Conservation (phyloP, 2,797 vertebrate genomes). For the Sciaenops ocellatus region DNA sequence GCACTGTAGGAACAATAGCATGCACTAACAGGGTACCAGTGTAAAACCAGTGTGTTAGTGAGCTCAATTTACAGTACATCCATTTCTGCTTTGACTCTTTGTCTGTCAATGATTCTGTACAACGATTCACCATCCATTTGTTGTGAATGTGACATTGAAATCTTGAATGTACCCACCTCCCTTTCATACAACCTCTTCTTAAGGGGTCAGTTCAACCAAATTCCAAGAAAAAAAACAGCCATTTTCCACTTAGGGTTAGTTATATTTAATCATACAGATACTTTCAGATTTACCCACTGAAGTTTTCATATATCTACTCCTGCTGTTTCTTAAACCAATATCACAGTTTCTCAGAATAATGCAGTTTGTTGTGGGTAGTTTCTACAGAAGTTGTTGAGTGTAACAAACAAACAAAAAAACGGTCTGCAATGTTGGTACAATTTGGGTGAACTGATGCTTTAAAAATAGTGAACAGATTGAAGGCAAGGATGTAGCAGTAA, state of each 20-base stretch:
- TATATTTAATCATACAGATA: background rate
- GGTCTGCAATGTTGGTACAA: too few species aligned
- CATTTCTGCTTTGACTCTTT: background rate
- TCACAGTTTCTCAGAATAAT: background rate
- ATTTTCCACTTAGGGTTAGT: background rate
- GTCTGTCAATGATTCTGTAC: background rate
- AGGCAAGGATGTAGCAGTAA: too few species aligned
- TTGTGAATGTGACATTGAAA: background rate
- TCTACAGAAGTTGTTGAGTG: background rate
- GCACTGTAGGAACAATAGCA: background rate
- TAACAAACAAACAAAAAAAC: too few species aligned
- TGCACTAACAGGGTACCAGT: background rate
- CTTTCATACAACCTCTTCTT: slow-evolving; percentile 20
- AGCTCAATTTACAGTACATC: background rate
- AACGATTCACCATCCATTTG: background rate
- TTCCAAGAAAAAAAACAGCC: slow-evolving; percentile 4
- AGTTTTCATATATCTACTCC: background rate
- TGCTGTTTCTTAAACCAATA: background rate
- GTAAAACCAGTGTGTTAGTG: background rate
- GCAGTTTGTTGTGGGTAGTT: background rate
- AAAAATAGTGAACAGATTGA: background rate
- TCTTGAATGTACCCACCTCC: background rate
- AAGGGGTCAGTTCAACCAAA: slow-evolving; percentile 26
- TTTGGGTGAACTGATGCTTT: slow-evolving; percentile 8
- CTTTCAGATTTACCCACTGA: background rate